Conservation (phyloP, 2,888 invertebrate species). For the Biston stratarius region DNA sequence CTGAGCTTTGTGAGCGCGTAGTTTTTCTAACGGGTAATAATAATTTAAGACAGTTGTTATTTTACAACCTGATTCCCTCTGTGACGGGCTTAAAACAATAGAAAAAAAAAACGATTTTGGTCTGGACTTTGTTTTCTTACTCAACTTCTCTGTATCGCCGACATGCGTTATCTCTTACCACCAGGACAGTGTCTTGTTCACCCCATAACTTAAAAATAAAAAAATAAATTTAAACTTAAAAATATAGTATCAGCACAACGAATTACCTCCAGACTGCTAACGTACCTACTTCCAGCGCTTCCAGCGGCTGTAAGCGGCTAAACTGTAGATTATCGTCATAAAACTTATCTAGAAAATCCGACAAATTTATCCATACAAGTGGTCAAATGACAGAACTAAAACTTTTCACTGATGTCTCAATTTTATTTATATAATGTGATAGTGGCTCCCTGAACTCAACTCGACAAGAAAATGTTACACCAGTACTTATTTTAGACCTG, state of each 20-base stretch:
- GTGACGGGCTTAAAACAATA: too few species aligned
- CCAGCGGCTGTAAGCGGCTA: conserved; percentile 7
- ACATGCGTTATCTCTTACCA: too few species aligned
- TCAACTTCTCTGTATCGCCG: too few species aligned
- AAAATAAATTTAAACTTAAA: too few species aligned
- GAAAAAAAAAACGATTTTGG: too few species aligned
- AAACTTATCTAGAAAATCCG: conserved; percentile 25
- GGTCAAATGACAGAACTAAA: neutral
- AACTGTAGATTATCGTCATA: conserved; percentile 17
- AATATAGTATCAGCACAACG: neutral
- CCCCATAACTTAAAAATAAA: too few species aligned
- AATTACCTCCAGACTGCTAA: neutral
- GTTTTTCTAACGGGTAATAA: too few species aligned
- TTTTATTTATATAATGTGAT: neutral
- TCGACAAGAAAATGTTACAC: neutral
- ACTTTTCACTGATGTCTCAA: neutral
- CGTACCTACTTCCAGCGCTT: conserved; percentile 1
- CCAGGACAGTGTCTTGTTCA: too few species aligned
- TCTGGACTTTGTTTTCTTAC: too few species aligned
- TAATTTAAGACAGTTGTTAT: too few species aligned
- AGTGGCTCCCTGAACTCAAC: neutral
- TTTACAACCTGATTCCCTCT: too few species aligned
- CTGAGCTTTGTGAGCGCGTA: too few species aligned
- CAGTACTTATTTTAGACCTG: conserved; percentile 5
- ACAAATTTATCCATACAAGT: neutral